phyloP scores from a whole-genome alignment of 2,888 invertebrate species.

The Drosophila stalkeri region DNA sequence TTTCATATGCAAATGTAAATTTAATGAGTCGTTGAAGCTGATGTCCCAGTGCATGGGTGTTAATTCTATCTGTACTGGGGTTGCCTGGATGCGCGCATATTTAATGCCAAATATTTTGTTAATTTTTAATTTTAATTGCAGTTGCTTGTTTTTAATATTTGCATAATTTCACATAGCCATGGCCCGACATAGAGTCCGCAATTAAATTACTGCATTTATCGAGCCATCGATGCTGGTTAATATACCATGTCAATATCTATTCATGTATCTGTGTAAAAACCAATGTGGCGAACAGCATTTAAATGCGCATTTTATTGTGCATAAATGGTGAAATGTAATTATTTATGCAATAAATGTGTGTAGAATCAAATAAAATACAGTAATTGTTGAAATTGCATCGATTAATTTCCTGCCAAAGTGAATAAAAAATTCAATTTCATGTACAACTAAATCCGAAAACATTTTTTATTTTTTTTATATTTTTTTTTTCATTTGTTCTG shows the following conservation, averaged over 20 bases:
- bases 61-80: conserved; percentile 30
- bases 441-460: neutral
- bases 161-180: conserved; percentile 62
- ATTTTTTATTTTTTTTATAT: neutral
- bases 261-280: neutral
- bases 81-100: conserved; percentile 17
- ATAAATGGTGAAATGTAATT: conserved; percentile 42
- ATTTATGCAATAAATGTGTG: conserved; percentile 53
- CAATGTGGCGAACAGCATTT: conserved; percentile 25
- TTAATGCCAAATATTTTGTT: conserved; percentile 68
- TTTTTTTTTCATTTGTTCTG: neutral
- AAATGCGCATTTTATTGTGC: conserved; percentile 35
- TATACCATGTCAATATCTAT: conserved; percentile 9
- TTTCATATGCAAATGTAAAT: conserved; percentile 77
- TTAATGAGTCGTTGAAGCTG: conserved; percentile 74
- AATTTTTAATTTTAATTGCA: conserved; percentile 80
- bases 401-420: conserved; percentile 14
- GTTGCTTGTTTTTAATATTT: conserved; percentile 71
- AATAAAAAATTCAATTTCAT: conserved; percentile 24
- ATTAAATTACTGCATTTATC: conserved; percentile 66
- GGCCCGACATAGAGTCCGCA: conserved; percentile 36
- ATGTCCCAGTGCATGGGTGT: conserved; percentile 37
- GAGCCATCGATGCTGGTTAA: conserved; percentile 20
- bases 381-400: conserved; percentile 2
- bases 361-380: conserved; percentile 45